Evolutionary conservation across 2,797 vertebrate genomes (phyloP), one percentile per base, ranked within the genome.

Genomic region (Lates japonicus): DNA sequence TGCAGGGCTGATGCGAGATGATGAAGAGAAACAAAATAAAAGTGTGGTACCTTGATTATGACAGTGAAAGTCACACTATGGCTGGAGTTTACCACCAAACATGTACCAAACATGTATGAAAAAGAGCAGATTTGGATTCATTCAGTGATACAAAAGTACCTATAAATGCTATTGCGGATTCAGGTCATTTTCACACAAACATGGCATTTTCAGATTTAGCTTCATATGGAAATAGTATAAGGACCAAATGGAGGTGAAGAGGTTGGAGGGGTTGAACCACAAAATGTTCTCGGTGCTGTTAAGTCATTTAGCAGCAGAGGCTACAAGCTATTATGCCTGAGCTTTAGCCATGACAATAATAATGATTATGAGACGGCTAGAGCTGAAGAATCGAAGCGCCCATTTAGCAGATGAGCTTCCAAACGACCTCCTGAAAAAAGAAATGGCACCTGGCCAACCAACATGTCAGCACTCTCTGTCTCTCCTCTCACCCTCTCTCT

Each of bases 371-470:
- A 91, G 83, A 82, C 19, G 78, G 83, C 87, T 64, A 60, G 82
- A 79, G 80, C 60, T 62, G 76, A 74, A 85, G 88, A 93, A 92
- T 86, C 70, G 31, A 88, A 89, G 84, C 63, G n/a, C 29, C 92
- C 91, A 91, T 91, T 92, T 93, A 87, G 80, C 81, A 88, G 90
- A 90, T 93, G 90, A 92, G 89, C 85, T 78, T 90, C 78, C 51
- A 90, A 87, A 88, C 0, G 75, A 93, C 87, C 86, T 87, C 51
- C 46, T 84, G 80, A 58, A 87, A 88, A 85, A 81, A 65, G 42
- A 78, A 74, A 81, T 87, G 90, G 90, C 85, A 55, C 44, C 46
- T n/a, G 37, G 87, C 91, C 93, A 92, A 65, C 54, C 7, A 31
- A n/a, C 20, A 35, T 83, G 81, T 92, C 88, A 90, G 80, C 76